Conservation (phyloP, 2,888 invertebrate genomes). For the Lacanobia oleracea region DNA sequence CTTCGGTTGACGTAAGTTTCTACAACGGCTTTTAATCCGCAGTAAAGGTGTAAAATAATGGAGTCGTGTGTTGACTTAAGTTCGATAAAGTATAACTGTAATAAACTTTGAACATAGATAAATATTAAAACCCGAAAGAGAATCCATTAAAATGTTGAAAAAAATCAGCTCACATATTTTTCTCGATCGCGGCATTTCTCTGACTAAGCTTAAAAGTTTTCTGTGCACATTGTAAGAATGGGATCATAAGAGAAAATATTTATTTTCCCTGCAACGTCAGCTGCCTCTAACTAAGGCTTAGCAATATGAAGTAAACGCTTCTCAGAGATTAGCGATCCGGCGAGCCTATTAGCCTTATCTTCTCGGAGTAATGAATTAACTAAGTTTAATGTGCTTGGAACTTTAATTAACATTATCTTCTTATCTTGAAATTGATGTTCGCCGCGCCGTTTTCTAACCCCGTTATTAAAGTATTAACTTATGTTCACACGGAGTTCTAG, state of each 20-base stretch:
- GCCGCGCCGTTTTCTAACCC: not conserved
- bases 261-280: not conserved
- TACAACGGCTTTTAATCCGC: not conserved
- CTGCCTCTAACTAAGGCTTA: not conserved
- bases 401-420: conserved; percentile 24
- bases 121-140: not conserved
- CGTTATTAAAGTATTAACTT: not conserved
- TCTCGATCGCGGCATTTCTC: not conserved
- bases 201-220: not conserved
- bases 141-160: not conserved
- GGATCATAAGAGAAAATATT: not conserved
- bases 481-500: not conserved
- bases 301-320: not conserved
- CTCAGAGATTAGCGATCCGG: conserved; percentile 3
- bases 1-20: not conserved
- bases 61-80: not conserved
- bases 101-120: not conserved
- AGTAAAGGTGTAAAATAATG: not conserved
- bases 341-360: conserved; percentile 11
- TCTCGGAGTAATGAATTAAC: conserved; percentile 2
- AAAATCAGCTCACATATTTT: not conserved
- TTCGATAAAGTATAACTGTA: not conserved
- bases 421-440: conserved; percentile 17
- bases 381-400: conserved; percentile 20
- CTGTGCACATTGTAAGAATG: not conserved